Conservation (phyloP, 2,113 vertebrate species). For the Ginglymostoma cirratum region DNA sequence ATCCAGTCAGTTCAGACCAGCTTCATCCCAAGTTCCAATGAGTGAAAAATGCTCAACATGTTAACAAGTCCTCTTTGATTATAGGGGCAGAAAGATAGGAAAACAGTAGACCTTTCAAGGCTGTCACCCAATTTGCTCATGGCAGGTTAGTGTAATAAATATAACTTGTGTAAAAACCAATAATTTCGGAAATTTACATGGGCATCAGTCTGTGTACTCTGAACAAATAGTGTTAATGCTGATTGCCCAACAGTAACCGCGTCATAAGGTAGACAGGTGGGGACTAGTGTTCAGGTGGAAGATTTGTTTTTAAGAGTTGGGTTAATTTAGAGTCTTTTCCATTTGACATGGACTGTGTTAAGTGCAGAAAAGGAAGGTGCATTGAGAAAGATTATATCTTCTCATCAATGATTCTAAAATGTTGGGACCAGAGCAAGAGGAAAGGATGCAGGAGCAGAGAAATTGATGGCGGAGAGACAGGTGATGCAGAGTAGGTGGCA, state of each 20-base stretch:
- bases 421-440: neutral
- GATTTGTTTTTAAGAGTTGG: neutral
- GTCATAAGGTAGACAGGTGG: neutral
- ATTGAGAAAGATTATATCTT: no score
- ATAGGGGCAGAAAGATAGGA: neutral
- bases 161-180: neutral
- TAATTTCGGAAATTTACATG: neutral
- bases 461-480: neutral
- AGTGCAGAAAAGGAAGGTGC: neutral
- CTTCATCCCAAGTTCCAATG: neutral
- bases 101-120: neutral
- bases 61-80: neutral
- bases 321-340: neutral
- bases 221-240: neutral
- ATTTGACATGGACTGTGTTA: neutral
- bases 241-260: neutral
- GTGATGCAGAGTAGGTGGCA: neutral
- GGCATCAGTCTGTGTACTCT: neutral
- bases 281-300: neutral
- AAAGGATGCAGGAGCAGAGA: neutral
- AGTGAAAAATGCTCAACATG: neutral
- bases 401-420: no score
- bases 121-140: neutral
- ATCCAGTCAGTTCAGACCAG: neutral
- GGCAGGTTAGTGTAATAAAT: neutral